A percentile compares a stretch with the other conserved stretches of the same genome.
phyloP scores from a whole-genome alignment of 2,888 invertebrate species.

The Apodemia duryi region DNA sequence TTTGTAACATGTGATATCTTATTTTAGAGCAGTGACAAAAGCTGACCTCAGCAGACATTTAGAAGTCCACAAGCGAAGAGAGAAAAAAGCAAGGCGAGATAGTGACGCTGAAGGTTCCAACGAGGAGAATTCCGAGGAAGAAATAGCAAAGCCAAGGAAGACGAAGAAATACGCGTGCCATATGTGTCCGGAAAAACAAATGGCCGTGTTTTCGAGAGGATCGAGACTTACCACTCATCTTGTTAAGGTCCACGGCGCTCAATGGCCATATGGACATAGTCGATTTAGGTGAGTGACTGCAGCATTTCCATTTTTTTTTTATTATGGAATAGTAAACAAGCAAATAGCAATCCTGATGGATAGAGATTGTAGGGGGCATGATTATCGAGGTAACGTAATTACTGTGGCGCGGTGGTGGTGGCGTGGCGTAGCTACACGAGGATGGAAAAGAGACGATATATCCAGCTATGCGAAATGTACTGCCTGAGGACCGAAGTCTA shows the following conservation, averaged over 20 bases:
- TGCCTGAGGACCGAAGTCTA: no score
- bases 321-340: no score
- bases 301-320: no score
- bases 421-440: no score
- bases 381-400: no score
- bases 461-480: no score
- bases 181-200: conserved; percentile 81
- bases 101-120: conserved; percentile 39
- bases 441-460: no score
- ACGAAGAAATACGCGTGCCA: conserved; percentile 81
- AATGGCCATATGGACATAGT: conserved; percentile 87
- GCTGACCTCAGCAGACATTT: conserved; percentile 80
- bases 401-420: no score
- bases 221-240: conserved; percentile 84
- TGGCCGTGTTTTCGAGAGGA: conserved; percentile 81
- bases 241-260: conserved; percentile 84
- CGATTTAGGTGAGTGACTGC: conserved; percentile 75
- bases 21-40: conserved; percentile 78
- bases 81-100: conserved; percentile 21
- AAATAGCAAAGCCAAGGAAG: conserved; percentile 21
- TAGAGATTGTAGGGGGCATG: no score
- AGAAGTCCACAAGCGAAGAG: conserved; percentile 55
- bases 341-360: no score
- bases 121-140: conserved; percentile 42
- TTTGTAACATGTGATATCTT: neutral